Conservation (phyloP, 2,797 vertebrate genomes). For the Coranthus polyacanthus region DNA sequence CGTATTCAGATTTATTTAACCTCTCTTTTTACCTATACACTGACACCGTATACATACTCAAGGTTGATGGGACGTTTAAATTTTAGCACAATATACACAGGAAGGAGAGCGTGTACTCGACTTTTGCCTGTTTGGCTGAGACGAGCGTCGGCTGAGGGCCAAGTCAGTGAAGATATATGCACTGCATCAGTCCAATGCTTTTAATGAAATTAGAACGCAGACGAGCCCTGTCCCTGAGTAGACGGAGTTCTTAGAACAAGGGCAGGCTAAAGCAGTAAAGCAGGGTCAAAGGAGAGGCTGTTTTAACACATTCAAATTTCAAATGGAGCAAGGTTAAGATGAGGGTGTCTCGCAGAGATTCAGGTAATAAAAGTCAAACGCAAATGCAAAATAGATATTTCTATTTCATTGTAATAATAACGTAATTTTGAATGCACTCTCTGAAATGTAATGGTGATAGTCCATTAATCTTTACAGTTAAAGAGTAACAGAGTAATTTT, state of each 20-base stretch:
- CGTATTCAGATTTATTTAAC: neutral
- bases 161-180: slow-evolving; percentile 26
- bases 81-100: neutral
- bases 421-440: no score
- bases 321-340: neutral
- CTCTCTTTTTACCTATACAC: neutral
- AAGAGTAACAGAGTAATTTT: no score
- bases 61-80: slow-evolving; percentile 6
- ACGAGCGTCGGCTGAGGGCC: slow-evolving; percentile 8
- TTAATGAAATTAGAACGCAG: slow-evolving; percentile 57
- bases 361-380: slow-evolving; percentile 6
- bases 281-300: neutral
- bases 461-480: no score
- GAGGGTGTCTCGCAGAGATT: neutral
- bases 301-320: slow-evolving; percentile 6
- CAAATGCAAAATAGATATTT: neutral
- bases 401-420: neutral
- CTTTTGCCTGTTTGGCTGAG: slow-evolving; percentile 5
- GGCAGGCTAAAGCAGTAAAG: slow-evolving; percentile 15
- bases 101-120: neutral
- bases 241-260: slow-evolving; percentile 19
- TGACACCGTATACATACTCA: neutral
- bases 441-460: no score
- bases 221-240: slow-evolving; percentile 3
- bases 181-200: slow-evolving; percentile 37